These are phyloP conservation scores for Thryonomys swinderianus DNA, from an alignment of 2,113 vertebrate species.

Conservation along the genomic window DNA sequence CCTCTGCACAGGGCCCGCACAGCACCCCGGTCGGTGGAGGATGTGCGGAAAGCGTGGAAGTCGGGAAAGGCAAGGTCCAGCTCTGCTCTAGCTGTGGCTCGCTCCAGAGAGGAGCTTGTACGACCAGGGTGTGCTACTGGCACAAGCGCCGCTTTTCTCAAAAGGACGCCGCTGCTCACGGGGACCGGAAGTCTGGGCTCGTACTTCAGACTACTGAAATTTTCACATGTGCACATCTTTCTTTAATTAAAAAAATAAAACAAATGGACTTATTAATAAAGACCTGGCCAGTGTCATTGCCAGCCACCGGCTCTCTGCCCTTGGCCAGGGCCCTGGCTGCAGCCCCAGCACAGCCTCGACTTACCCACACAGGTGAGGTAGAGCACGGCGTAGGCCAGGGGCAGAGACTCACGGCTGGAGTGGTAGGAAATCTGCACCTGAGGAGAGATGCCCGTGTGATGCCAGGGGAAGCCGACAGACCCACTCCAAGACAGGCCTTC, in stretches of 20 bases:
- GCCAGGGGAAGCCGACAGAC: background rate
- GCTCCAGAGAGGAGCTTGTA: background rate
- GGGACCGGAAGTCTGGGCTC: background rate
- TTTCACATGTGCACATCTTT: background rate
- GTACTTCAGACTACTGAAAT: background rate
- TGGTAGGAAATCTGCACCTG: slow-evolving; percentile 92
- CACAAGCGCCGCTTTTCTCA: background rate
- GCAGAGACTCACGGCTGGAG: slow-evolving; percentile 50
- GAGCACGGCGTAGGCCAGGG: slow-evolving; percentile 87
- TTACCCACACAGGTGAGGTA: slow-evolving; percentile 94
- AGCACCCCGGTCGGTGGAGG: background rate
- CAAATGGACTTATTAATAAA: background rate
- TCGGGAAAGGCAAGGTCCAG: background rate
- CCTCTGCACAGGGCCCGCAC: background rate
- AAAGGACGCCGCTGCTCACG: background rate
- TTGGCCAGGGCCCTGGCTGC: background rate
- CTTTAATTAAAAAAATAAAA: background rate
- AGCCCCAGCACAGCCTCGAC: slow-evolving; percentile 36
- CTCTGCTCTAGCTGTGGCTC: background rate
- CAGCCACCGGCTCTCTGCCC: background rate
- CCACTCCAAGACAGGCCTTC: background rate
- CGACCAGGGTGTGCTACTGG: rapidly evolving
- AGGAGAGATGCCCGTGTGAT: background rate
- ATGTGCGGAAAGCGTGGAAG: background rate
- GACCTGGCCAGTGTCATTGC: background rate